These are phyloP conservation scores for Aphaenogaster rudis DNA, from an alignment of 1,140 invertebrate species.

Conservation along the genomic window DNA sequence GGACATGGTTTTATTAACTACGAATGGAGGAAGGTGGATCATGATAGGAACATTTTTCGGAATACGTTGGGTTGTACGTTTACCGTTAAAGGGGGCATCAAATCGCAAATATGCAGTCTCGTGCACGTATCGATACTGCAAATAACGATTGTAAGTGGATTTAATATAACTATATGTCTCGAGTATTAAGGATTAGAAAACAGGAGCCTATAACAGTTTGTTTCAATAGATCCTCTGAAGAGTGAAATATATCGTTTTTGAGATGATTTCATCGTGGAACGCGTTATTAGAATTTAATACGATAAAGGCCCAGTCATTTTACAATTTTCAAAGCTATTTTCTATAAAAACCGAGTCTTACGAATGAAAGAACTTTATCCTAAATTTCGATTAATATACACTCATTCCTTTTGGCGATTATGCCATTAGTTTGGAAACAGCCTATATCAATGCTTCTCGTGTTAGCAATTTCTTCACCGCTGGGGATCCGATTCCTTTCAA, in stretches of 20 bases:
- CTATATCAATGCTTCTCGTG: too few species aligned
- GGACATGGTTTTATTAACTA: slow-evolving; percentile 45
- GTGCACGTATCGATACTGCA: neutral
- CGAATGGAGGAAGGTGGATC: slow-evolving; percentile 8
- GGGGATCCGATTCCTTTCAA: neutral
- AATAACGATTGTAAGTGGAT: slow-evolving; percentile 3
- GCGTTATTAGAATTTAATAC: neutral
- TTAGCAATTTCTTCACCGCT: slow-evolving; percentile 20
- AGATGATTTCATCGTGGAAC: neutral
- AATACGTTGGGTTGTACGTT: neutral
- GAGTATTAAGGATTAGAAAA: neutral
- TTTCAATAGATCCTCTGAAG: neutral
- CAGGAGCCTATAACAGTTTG: neutral
- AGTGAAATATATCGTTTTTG: neutral
- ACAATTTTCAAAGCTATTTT: neutral
- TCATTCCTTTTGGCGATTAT: neutral
- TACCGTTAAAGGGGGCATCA: slow-evolving; percentile 20
- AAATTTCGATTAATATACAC: neutral
- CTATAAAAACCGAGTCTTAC: neutral
- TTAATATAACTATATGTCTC: neutral
- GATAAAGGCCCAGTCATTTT: neutral
- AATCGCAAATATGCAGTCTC: slow-evolving; percentile 35
- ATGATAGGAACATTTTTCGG: slow-evolving; percentile 38
- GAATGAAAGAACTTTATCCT: neutral
- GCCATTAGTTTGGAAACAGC: too few species aligned